These are phyloP conservation scores for Falco punctatus DNA, from an alignment of 2,113 vertebrate genomes.

Conservation along the genomic window DNA sequence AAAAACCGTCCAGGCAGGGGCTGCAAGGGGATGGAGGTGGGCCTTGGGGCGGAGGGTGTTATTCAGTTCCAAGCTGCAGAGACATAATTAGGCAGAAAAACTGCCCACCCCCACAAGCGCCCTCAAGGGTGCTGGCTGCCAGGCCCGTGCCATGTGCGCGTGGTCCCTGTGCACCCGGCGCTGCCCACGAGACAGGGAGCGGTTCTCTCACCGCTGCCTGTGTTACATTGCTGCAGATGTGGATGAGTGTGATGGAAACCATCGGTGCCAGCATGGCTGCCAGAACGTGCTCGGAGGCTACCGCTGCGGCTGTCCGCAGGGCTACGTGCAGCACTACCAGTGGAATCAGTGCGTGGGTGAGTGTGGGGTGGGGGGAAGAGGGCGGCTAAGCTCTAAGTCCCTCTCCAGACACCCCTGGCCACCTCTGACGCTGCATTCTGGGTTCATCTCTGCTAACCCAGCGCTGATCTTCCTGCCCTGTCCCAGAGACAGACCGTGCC, in stretches of 20 bases:
- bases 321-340: constrained; percentile 94
- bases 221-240: constrained; percentile 77
- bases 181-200: neutral
- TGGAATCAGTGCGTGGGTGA: constrained; percentile 97
- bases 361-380: neutral
- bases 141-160: fast-evolving
- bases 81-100: neutral
- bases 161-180: neutral
- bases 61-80: neutral
- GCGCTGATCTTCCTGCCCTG: neutral
- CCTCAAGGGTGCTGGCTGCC: neutral
- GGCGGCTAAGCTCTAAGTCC: neutral
- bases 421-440: neutral
- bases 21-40: neutral
- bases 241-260: constrained; percentile 88
- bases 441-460: neutral
- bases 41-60: neutral
- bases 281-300: constrained; percentile 93
- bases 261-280: constrained; percentile 91
- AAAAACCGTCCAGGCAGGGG: neutral
- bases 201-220: neutral
- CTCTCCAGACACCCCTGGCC: neutral
- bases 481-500: neutral
- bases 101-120: fast-evolving
- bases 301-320: constrained; percentile 91